Base-by-base conservation (phyloP, 2,797 vertebrate genomes). In the Microctenopoma stevenorrisi region DNA sequence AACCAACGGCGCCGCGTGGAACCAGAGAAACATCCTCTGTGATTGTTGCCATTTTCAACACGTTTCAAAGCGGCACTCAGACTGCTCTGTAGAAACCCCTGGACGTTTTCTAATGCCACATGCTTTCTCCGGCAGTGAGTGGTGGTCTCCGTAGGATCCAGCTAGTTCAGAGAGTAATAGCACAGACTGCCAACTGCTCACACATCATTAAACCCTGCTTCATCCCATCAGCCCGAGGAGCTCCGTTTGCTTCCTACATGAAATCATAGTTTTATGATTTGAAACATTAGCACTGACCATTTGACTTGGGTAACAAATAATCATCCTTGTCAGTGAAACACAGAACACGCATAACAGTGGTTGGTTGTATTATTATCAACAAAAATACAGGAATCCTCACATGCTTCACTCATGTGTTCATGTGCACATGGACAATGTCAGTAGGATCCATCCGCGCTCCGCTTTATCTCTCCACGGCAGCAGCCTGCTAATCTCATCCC, bases 381-480 rank as follows among this genome's bases (percentile, higher is more conserved):
- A 33, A 6, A 33, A 33, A 33, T 33, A 33, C 30, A 33, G 7
- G 40, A 14, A 4, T 15, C 4, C 42, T 6, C 14, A 43, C 42
- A 42, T 42, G 40, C 11, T 40, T 12, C 38, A 12, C 38, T 13
- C 38, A 40, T 12, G 11, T 13, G 14, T 42, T 13, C 42, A 43
- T 15, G 68, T 11, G 7, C 16, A 13, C 33, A 38, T 64, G 47
- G 47, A 48, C n/a, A 15, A 7, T 9, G 8, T 5, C 42, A 4
- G 8, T 25, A 13, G 25, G 15, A 33, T 57, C 33, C 37, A 15
- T 58, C 52, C 26, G 25, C 42, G 33, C 50, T 28, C 26, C 18
- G 35, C 52, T 54, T 72, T 52, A 64, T 76, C 78, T 72, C 64
- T 13, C 22, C 18, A 1, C 59, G 25, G 55, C 61, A 73, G 65